Evolutionary conservation across 2,797 vertebrate species (phyloP), one percentile per base, ranked within the genome.

Genomic region (Clarias platycephalus): DNA sequence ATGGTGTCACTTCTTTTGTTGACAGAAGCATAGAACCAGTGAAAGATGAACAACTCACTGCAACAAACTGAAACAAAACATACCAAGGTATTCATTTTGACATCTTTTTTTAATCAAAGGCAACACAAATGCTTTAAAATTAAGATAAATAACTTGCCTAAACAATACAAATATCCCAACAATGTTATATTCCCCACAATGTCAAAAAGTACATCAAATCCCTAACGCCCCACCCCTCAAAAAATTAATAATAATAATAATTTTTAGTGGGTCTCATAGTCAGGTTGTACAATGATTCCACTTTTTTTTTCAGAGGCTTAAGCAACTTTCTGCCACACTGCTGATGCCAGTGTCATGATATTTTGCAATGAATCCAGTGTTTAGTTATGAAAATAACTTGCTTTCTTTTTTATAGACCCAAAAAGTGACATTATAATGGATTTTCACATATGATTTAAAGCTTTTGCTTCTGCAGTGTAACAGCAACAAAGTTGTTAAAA

Each of bases 401-500:
- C 91, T 90, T 90, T 92, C 85, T 78, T 88, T 91, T 93, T 94
- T 94, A 94, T 93, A 94, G 93, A 94, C 94, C 94, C 94, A 89
- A 86, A 94, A 95, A 92, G 90, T 90, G 90, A 93, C 92, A 91
- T 87, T 91, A 93, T 90, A 53, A 92, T 90, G 87, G 88, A 94
- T 90, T 93, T 94, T 95, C 94, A 95, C 95, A 95, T 95, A 94
- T 93, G 92, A 91, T 92, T 93, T 95, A 95, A 95, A 95, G 94
- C 95, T 95, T 95, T 95, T 94, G 93, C 93, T 90, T 90, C 94
- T 91, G 93, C 93, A 95, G 93, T 94, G 92, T 95, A 95, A 95
- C 93, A 95, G 93, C 93, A 93, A 94, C 91, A 91, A 90, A 81
- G 91, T 93, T 91, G 90, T 93, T 90, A 92, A 93, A 94, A 92